Base-by-base conservation (phyloP, 2,888 invertebrate species). In the Rhaphigaster nebulosa region DNA sequence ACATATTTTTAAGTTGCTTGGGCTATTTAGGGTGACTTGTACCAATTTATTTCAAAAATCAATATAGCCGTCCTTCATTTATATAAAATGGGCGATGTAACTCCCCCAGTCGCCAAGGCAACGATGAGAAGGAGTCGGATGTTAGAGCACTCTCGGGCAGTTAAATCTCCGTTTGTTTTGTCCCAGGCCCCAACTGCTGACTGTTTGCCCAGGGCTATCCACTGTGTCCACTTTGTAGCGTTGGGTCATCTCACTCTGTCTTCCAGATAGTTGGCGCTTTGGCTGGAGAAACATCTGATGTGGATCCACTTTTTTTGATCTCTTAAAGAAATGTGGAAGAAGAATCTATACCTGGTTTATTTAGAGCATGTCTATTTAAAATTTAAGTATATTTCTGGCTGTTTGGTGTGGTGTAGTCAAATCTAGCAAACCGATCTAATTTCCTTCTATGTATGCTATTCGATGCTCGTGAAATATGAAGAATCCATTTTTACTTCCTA, bases 121-220 rank as follows among this genome's bases (percentile, higher is more conserved):
- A 65, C 80, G 0, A 26, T 34, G 80, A n/a, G n/a, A 13, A 84
- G 45, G 4, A 41, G n/a, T n/a, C 84, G 45, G 45, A 4, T 45
- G 45, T 0, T 0, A 45, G 45, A 84, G 84, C 84, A 84, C 84
- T 84, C 45, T n/a, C 2, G 45, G 65, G 6, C 45, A 50, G n/a
- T 50, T 84, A 50, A 84, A 84, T 50, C 84, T 45, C 45, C 26
- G 45, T 84, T 84, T 84, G 84, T 84, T 45, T 84, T 84, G 45
- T 15, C 45, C 34, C 18, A 1, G 41, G 38, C 8, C 23, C 45
- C 84, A 84, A 50, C 84, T 84, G 84, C 26, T 18, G 41, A 4
- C 45, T 45, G 84, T 84, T 41, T 84, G 45, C 84, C 45, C 8
- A 84, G n/a, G 41, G 84, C 70, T 84, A 84, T 84, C 84, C 45